These are phyloP conservation scores for Bradypus variegatus DNA, from an alignment of 2,797 vertebrate species.

Conservation along the genomic window DNA sequence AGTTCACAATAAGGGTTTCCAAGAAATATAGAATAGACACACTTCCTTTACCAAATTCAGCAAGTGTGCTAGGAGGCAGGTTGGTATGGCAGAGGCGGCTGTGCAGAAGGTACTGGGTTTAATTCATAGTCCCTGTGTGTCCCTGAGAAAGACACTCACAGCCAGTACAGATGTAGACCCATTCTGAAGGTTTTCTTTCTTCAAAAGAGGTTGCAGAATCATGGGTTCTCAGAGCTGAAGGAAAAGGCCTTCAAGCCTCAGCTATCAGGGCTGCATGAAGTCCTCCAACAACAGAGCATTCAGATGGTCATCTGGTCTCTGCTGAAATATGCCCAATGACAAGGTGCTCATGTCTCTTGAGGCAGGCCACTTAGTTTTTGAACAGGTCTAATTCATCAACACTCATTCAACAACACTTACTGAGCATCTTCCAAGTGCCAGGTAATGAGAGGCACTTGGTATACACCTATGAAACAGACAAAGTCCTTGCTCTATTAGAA, in stretches of 20 bases:
- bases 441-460: background rate
- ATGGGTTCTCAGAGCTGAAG: background rate
- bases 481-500: background rate
- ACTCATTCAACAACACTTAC: background rate
- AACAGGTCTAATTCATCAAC: background rate
- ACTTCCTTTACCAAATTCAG: background rate
- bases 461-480: background rate
- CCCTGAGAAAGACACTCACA: background rate
- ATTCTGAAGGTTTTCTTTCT: background rate
- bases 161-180: background rate
- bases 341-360: background rate
- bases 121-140: background rate
- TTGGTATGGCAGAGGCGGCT: background rate
- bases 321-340: background rate
- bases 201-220: background rate
- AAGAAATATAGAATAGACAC: background rate
- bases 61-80: background rate
- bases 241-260: background rate
- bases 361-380: background rate
- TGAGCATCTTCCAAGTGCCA: background rate
- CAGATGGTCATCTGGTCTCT: background rate
- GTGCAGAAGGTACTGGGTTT: background rate
- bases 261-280: accelerated
- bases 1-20: background rate
- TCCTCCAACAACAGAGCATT: too few relatives aligned